phyloP scores from a whole-genome alignment of 1,140 invertebrate species.

The Anadara kagoshimensis region DNA sequence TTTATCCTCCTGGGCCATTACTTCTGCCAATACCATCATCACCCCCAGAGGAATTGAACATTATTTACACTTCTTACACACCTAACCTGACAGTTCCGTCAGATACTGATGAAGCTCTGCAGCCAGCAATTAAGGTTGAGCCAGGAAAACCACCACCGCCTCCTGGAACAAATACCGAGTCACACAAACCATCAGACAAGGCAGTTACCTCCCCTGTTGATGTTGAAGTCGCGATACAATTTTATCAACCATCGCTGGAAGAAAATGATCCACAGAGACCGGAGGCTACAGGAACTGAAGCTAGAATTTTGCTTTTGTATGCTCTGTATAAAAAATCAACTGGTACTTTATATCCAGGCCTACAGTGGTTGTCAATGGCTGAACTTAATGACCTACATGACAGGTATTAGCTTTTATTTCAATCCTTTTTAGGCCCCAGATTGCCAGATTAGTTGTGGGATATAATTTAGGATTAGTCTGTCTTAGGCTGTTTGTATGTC shows the following conservation, averaged over 20 bases:
- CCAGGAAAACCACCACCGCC: conserved; percentile 46
- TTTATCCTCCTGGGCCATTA: conserved; percentile 58
- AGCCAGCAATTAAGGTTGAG: conserved; percentile 7
- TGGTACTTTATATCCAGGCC: conserved; percentile 30
- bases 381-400: conserved; percentile 69
- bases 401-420: conserved; percentile 45
- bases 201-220: conserved; percentile 38
- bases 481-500: too few relatives aligned
- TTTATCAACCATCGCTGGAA: conserved; percentile 65
- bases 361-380: conserved; percentile 63
- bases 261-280: conserved; percentile 52
- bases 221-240: conserved; percentile 60
- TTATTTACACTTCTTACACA: conserved; percentile 57
- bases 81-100: conserved; percentile 47
- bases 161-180: conserved; percentile 47
- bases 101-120: conserved; percentile 37
- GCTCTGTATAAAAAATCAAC: conserved; percentile 51
- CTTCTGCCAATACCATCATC: conserved; percentile 26
- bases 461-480: background rate
- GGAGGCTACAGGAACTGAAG: conserved; percentile 51
- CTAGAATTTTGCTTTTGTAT: conserved; percentile 58
- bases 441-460: background rate
- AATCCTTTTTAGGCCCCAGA: background rate
- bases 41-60: conserved; percentile 35
- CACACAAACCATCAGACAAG: conserved; percentile 54